Percentiles rank a stretch among this genome's conserved stretches.
phyloP scores from a whole-genome alignment of 2,797 vertebrate genomes.

The Peromyscus eremicus region DNA sequence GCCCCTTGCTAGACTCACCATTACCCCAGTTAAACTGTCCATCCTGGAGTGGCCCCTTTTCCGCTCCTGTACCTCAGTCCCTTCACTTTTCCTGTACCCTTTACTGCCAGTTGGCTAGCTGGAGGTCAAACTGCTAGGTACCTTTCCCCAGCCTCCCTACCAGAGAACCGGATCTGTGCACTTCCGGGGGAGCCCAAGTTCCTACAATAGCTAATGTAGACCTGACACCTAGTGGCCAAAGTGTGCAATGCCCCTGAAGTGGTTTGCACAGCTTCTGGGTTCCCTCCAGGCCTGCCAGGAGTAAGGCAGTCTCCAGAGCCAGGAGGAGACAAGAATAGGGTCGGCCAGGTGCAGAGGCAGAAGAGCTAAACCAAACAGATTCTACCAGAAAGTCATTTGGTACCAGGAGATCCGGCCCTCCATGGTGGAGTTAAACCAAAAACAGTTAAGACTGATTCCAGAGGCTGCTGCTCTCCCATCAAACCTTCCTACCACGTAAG shows the following conservation, averaged over 20 bases:
- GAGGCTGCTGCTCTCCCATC: too few species aligned
- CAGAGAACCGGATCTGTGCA: neutral
- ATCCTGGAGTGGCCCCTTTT: neutral
- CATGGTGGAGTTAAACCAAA: neutral
- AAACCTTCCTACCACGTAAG: neutral
- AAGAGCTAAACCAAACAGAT: neutral
- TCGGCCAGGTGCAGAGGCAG: neutral
- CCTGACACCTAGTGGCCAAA: constrained; percentile 73
- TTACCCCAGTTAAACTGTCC: neutral
- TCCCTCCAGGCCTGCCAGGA: neutral
- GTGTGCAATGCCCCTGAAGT: neutral
- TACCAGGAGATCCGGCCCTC: neutral
- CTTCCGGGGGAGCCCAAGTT: neutral
- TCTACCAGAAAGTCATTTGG: neutral
- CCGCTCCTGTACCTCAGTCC: neutral
- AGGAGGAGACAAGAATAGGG: neutral
- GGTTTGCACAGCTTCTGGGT: neutral
- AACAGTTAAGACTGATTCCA: neutral
- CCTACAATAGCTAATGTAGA: neutral
- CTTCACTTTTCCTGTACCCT: neutral
- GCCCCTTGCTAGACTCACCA: neutral
- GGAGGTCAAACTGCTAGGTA: neutral
- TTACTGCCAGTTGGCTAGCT: neutral
- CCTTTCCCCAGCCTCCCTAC: neutral
- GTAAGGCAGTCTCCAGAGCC: neutral